A percentile compares a stretch with the other conserved stretches of the same genome.
These are phyloP conservation scores for Halictus ligatus DNA, from an alignment of 2,888 invertebrate genomes.

Conservation along the genomic window DNA sequence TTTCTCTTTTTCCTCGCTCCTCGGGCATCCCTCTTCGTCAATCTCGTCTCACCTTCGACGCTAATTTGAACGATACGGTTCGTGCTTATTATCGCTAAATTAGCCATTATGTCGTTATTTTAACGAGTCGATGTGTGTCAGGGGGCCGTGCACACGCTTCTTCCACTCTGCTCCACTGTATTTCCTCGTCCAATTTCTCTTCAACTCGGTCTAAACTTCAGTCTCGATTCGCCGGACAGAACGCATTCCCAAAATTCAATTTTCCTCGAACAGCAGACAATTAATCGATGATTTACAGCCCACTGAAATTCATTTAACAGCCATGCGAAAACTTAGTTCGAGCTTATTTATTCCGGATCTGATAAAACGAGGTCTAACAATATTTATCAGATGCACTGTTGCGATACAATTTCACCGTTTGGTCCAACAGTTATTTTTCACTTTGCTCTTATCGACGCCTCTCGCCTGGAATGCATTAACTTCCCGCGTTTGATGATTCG, in stretches of 20 bases:
- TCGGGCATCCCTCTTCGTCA: conserved; percentile 48
- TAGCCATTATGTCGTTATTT: conserved; percentile 84
- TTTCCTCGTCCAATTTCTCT: conserved; percentile 61
- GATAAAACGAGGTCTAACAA: neutral
- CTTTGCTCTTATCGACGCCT: neutral
- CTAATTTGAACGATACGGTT: conserved; percentile 83
- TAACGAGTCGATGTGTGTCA: conserved; percentile 84
- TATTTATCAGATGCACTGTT: neutral
- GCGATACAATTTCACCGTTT: neutral
- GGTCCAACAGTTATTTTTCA: neutral
- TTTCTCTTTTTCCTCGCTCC: conserved; percentile 41
- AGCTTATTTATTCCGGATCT: too few relatives aligned
- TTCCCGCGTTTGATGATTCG: neutral
- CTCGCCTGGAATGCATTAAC: neutral
- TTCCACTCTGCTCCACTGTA: conserved; percentile 56
- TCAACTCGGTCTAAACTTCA: conserved; percentile 1
- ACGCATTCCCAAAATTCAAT: neutral
- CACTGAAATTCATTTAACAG: too few relatives aligned
- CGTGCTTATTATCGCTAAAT: conserved; percentile 84
- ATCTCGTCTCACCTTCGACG: conserved; percentile 83
- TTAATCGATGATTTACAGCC: too few relatives aligned
- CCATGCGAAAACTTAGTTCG: too few relatives aligned
- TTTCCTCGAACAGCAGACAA: too few relatives aligned
- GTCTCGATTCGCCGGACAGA: neutral
- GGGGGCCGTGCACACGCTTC: conserved; percentile 76